phyloP scores from a whole-genome alignment of 2,888 invertebrate species.

The Lasioglossum pauxillum region DNA sequence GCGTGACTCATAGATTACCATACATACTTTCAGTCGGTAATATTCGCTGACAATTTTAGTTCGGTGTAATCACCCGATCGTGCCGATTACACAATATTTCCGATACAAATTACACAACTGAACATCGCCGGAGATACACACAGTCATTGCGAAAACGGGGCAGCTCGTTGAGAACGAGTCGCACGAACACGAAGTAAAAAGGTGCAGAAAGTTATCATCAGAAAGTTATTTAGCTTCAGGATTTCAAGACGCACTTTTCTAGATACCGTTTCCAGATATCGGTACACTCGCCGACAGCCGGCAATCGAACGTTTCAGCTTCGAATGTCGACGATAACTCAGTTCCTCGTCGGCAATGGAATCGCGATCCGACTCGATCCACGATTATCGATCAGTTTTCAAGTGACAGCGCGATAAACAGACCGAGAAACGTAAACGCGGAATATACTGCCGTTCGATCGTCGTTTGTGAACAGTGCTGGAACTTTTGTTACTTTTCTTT shows the following conservation, averaged over 20 bases:
- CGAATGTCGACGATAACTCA: conserved; percentile 30
- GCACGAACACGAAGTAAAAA: background rate
- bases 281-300: background rate
- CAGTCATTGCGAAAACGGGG: conserved; percentile 15
- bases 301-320: conserved; percentile 16
- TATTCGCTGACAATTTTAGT: background rate
- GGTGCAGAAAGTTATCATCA: background rate
- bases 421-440: background rate
- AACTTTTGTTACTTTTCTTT: background rate
- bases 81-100: background rate
- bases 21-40: background rate
- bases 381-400: conserved; percentile 34
- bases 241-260: conserved; percentile 27
- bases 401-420: background rate
- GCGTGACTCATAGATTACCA: background rate
- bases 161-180: conserved; percentile 25
- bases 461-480: background rate
- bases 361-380: background rate
- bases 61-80: background rate
- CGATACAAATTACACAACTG: background rate
- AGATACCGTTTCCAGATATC: conserved; percentile 17
- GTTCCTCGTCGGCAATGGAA: conserved; percentile 29
- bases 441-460: background rate
- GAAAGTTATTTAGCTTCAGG: background rate
- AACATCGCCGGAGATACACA: background rate